Base-by-base conservation (phyloP, 2,797 vertebrate species). In the Chelon labrosus region DNA sequence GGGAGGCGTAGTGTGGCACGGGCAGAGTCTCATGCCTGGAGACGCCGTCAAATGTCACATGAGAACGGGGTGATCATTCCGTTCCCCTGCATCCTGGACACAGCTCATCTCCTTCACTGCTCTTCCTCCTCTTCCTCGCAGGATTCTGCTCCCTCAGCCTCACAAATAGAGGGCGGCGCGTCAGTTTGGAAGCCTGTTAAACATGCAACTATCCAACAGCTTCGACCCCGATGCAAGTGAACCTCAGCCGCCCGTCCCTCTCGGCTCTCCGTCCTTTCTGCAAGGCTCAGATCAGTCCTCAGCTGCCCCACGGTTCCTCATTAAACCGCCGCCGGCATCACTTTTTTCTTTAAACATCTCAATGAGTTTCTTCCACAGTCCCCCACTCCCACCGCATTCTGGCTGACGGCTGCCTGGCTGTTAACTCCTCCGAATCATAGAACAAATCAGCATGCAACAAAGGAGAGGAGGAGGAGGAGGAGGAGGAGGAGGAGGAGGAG, bases 1-100 rank as follows among this genome's bases (percentile, higher is more conserved):
- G 13, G 64, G 27, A 73, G 84, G 54, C 19, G 35, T 10, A 31
- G 53, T 0, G 56, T 46, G 61, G 70, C 55, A 35, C n/a, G 20
- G 54, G 49, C 31, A 2, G 2, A 51, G 65, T 52, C 57, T 82
- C 89, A 89, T 89, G 73, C 83, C 87, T 70, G 47, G 65, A 61
- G 70, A 75, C 0, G 57, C 19, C 13, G 64, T 76, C 80, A 85
- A 72, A 85, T 66, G 71, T 85, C 59, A 77, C 71, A 74, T 57
- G 55, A 31, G 61, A 56, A 25, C 47, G 41, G 46, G 60, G 10
- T 0, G 72, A 64, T 73, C 66, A 5, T 47, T 58, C 61, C 71
- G 35, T 52, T 56, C 44, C 27, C 42, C 60, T 42, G 56, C 50
- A 54, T 67, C 55, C 49, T 61, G 58, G n/a, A 20, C 10, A 6